Percentiles rank a stretch among this genome's conserved stretches.
These are phyloP conservation scores for Cyprinella venusta DNA, from an alignment of 2,797 vertebrate genomes.

Conservation along the genomic window DNA sequence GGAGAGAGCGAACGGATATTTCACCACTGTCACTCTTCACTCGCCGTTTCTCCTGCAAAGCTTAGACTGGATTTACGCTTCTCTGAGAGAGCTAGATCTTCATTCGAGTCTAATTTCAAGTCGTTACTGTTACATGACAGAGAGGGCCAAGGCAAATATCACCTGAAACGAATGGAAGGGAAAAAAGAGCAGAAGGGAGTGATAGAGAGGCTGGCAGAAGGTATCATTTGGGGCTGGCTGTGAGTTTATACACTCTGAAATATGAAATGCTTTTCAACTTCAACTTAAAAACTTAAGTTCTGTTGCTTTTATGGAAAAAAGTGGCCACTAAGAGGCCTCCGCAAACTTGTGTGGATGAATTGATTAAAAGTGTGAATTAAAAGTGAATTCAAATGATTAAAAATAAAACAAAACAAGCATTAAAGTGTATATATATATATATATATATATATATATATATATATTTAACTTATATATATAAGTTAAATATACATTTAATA, in stretches of 20 bases:
- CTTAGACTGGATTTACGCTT: constrained; percentile 34
- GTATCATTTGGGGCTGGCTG: not conserved
- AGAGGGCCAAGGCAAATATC: constrained; percentile 43
- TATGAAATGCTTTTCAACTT: not conserved
- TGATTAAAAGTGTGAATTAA: too few relatives aligned
- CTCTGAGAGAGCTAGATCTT: constrained; percentile 43
- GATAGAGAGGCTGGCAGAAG: not conserved
- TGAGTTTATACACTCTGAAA: not conserved
- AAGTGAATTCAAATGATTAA: too few relatives aligned
- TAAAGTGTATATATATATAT: too few relatives aligned
- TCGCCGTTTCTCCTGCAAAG: constrained; percentile 32
- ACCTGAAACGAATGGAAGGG: constrained; percentile 7
- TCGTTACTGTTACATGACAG: constrained; percentile 49
- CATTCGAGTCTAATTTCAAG: constrained; percentile 42
- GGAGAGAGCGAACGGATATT: not conserved
- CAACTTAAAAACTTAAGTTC: not conserved
- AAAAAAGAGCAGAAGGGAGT: not conserved
- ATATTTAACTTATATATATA: too few relatives aligned
- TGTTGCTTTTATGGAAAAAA: not conserved
- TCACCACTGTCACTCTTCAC: constrained; percentile 23
- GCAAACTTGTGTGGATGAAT: not conserved
- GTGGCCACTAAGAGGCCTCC: too few relatives aligned
- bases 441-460: too few relatives aligned
- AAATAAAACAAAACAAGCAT: too few relatives aligned
- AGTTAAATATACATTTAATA: too few relatives aligned